phyloP scores from a whole-genome alignment of 2,797 vertebrate genomes.

The Netta rufina region DNA sequence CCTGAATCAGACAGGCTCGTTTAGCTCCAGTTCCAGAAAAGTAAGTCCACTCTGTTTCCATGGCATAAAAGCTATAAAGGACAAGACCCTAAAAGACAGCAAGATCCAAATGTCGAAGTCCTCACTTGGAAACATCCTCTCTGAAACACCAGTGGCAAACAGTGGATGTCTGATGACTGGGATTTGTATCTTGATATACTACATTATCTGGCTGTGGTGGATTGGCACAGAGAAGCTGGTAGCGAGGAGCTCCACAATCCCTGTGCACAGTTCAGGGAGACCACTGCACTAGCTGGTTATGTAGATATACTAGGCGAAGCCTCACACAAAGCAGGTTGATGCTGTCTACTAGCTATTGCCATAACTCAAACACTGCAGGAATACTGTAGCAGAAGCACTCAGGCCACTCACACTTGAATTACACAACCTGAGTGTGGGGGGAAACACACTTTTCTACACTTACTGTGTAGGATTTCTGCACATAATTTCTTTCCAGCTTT shows the following conservation, averaged over 20 bases:
- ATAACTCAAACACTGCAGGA: neutral
- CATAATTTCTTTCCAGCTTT: neutral
- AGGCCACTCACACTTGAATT: neutral
- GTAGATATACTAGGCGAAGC: neutral
- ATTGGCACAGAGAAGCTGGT: neutral
- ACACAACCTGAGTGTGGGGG: accelerated
- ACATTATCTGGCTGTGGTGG: neutral
- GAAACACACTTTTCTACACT: neutral
- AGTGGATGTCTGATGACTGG: neutral
- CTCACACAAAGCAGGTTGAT: neutral
- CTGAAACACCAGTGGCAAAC: neutral
- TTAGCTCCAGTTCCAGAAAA: neutral
- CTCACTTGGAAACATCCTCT: neutral
- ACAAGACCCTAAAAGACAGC: neutral
- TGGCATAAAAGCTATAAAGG: neutral
- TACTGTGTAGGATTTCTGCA: neutral
- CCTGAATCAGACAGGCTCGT: neutral
- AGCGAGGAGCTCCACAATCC: neutral
- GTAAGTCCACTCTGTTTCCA: neutral
- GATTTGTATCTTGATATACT: neutral
- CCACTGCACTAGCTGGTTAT: neutral
- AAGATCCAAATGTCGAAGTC: neutral
- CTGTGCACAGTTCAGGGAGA: neutral
- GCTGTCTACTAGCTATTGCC: neutral
- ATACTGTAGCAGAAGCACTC: neutral